phyloP scores from a whole-genome alignment of 23 tunicate genomes.

The Halocynthia aurantium region DNA sequence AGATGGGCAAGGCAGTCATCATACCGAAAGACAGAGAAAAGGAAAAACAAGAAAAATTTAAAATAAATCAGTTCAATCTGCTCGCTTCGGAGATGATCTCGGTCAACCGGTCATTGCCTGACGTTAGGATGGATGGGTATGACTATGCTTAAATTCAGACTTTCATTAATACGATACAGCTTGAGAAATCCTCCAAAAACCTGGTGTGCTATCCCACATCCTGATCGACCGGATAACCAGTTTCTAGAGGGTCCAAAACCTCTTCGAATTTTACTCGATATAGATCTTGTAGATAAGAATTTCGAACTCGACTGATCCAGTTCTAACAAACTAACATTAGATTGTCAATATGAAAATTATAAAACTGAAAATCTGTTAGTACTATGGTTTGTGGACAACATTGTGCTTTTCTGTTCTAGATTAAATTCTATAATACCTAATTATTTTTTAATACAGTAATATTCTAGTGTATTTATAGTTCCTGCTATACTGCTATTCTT shows the following conservation, averaged over 20 bases:
- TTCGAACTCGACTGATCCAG: background rate
- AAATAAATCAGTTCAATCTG: conserved; percentile 92
- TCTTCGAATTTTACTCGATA: background rate
- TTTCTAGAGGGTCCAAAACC: background rate
- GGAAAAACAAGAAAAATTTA: conserved; percentile 84
- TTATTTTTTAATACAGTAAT: too few relatives aligned
- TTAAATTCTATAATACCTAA: too few relatives aligned
- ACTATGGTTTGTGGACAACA: too few relatives aligned
- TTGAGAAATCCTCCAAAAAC: background rate
- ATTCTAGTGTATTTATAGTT: too few relatives aligned
- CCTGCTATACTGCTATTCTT: background rate
- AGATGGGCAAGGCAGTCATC: conserved; percentile 91
- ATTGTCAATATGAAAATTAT: too few relatives aligned
- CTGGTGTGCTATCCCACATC: background rate
- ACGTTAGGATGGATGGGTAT: conserved; percentile 69
- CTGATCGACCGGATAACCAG: background rate
- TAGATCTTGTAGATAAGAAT: background rate
- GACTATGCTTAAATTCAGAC: background rate
- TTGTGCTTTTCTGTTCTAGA: too few relatives aligned
- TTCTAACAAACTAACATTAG: too few relatives aligned
- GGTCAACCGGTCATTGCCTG: conserved; percentile 84
- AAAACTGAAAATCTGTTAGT: too few relatives aligned
- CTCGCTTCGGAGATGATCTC: conserved; percentile 98
- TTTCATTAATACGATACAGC: background rate
- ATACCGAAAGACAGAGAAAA: conserved; percentile 81